These are phyloP conservation scores for Holothuria leucospilota DNA, from an alignment of 53 echinoderm and acorn worm genomes.

Conservation along the genomic window DNA sequence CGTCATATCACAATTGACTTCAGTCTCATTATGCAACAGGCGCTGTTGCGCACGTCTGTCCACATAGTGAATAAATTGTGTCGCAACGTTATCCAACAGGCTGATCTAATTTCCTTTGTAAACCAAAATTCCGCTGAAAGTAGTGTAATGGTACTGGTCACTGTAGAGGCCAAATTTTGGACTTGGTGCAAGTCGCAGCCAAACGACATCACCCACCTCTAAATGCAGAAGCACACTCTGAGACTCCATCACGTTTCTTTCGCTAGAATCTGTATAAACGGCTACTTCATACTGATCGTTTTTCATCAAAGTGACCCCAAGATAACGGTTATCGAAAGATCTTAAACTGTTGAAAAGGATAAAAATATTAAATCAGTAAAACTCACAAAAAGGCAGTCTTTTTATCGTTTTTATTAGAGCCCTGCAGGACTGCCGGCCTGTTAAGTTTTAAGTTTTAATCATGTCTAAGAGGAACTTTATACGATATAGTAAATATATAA, in stretches of 20 bases:
- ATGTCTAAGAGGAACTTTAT: too few species aligned
- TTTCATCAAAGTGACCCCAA: conserved; percentile 77
- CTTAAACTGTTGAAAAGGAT: conserved; percentile 59
- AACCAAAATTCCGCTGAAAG: conserved; percentile 77
- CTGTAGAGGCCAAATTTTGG: conserved; percentile 71
- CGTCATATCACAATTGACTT: too few species aligned
- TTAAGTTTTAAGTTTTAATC: too few species aligned
- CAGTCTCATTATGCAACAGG: too few species aligned
- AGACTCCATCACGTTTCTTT: conserved; percentile 80
- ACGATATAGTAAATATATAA: too few species aligned
- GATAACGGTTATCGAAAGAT: conserved; percentile 62
- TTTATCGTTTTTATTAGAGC: too few species aligned
- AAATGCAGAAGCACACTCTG: conserved; percentile 81
- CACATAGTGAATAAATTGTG: too few species aligned
- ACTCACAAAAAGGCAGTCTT: background rate
- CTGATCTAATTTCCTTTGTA: conserved; percentile 60
- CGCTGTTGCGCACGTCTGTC: background rate
- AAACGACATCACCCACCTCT: conserved; percentile 65
- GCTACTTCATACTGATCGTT: conserved; percentile 62
- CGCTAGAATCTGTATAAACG: conserved; percentile 57
- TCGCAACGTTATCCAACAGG: too few species aligned
- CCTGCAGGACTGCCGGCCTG: too few species aligned
- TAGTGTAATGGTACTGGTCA: conserved; percentile 70
- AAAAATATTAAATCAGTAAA: background rate
- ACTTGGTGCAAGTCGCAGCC: conserved; percentile 68